Evolutionary conservation across 1,140 invertebrate species (phyloP).

Genomic region (Cotesia chilonis): DNA sequence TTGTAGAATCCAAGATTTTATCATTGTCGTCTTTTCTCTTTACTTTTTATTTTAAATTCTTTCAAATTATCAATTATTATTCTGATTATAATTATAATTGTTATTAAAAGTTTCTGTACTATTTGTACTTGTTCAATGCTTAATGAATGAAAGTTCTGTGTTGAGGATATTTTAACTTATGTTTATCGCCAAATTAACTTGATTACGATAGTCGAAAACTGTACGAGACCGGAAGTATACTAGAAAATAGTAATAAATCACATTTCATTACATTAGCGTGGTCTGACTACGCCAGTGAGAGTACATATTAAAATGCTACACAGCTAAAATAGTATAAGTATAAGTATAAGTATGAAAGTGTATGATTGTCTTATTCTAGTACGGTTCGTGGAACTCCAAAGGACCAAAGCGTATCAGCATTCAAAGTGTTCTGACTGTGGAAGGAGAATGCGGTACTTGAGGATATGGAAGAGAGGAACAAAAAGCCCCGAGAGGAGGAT

Average conservation of each 20-base stretch:
- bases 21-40: conserved; percentile 21
- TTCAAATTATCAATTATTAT: neutral
- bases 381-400: conserved; percentile 32
- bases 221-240: neutral
- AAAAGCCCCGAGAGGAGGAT: conserved; percentile 64
- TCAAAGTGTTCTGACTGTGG: conserved; percentile 61
- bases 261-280: conserved; percentile 56
- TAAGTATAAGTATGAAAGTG: too few relatives aligned
- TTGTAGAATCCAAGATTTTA: conserved; percentile 33
- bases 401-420: conserved; percentile 47
- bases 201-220: conserved; percentile 11
- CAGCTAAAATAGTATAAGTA: too few relatives aligned
- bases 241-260: conserved; percentile 56
- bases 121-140: neutral
- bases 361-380: conserved; percentile 16
- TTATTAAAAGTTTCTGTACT: neutral
- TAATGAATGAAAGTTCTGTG: neutral
- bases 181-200: neutral
- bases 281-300: conserved; percentile 40
- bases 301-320: conserved; percentile 3
- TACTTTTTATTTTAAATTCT: neutral
- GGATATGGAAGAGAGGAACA: conserved; percentile 58
- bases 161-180: neutral
- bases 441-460: conserved; percentile 48
- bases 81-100: neutral